These are phyloP conservation scores for Echinops telfairi DNA, from an alignment of 2,113 vertebrate species.

Conservation along the genomic window DNA sequence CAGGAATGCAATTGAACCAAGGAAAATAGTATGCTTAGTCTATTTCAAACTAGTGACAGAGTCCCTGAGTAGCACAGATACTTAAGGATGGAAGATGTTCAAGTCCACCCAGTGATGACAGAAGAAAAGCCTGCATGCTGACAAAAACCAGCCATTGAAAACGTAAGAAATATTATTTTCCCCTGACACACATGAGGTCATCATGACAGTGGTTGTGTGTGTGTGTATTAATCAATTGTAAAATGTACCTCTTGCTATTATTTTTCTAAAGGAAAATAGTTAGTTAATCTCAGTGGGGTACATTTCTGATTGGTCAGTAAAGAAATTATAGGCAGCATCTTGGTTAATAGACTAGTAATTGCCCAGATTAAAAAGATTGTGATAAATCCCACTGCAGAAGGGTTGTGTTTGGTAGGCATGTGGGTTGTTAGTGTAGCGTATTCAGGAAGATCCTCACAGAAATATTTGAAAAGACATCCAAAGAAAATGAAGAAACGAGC, in stretches of 20 bases:
- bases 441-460: background rate
- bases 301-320: slow-evolving; percentile 1
- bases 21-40: background rate
- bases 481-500: background rate
- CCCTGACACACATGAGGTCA: background rate
- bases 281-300: background rate
- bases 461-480: background rate
- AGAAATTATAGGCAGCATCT: background rate
- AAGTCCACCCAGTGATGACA: background rate
- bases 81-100: background rate
- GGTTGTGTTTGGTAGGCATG: background rate
- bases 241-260: background rate
- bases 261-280: background rate
- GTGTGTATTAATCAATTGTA: background rate
- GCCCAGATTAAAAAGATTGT: background rate
- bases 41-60: background rate
- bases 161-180: background rate
- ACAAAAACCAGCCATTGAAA: background rate
- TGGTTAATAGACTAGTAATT: background rate
- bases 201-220: too few species aligned
- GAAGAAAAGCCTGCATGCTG: background rate
- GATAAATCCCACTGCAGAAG: background rate
- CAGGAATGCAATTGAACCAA: background rate
- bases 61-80: too few species aligned
- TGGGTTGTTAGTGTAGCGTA: background rate